Conservation (phyloP, 1,140 invertebrate genomes). For the Rhopalosiphum maidis region DNA sequence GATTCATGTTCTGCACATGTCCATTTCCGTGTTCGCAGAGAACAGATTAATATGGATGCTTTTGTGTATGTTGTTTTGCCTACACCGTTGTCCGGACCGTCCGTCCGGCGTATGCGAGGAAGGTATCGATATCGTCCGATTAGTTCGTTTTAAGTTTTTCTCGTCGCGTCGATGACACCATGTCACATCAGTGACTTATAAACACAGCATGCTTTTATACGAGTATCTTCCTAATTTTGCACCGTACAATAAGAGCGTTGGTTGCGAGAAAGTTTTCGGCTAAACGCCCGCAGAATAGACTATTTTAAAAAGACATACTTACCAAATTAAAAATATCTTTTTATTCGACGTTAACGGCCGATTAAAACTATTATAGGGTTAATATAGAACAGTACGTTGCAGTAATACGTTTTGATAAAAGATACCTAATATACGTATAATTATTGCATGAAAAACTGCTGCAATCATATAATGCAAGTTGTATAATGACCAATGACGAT, state of each 20-base stretch:
- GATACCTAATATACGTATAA: not conserved
- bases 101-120: not conserved
- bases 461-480: not conserved
- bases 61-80: not conserved
- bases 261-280: too few relatives aligned
- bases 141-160: not conserved
- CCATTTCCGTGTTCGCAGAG: not conserved
- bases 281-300: too few relatives aligned
- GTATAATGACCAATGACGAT: not conserved
- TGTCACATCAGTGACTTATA: too few relatives aligned
- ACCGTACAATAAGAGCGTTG: too few relatives aligned
- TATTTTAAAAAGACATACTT: too few relatives aligned
- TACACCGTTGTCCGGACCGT: not conserved
- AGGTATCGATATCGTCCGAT: not conserved
- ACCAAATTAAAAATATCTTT: not conserved
- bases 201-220: too few relatives aligned
- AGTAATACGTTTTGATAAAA: not conserved
- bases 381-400: not conserved
- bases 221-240: too few relatives aligned
- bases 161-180: not conserved
- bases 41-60: conserved; percentile 4
- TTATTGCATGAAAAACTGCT: not conserved
- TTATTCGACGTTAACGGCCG: not conserved
- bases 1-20: not conserved
- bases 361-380: not conserved